Evolutionary conservation across 1,140 invertebrate genomes (phyloP).

Genomic region (Meloidogyne exigua): DNA sequence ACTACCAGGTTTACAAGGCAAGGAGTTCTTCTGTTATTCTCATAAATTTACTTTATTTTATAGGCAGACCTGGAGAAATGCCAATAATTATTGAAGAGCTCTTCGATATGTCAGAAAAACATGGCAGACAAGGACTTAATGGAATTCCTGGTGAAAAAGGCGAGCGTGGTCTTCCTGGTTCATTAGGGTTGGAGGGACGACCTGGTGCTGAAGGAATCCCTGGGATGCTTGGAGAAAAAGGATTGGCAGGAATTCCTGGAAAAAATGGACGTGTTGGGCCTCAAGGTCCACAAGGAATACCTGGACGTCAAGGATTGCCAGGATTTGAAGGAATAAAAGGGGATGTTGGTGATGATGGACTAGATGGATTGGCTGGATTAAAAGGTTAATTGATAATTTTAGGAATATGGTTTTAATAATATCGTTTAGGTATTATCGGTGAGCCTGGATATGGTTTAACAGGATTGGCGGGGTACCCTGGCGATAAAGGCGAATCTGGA

Average conservation of each 20-base stretch:
- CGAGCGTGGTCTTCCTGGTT: slow-evolving; percentile 16
- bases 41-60: neutral
- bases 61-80: slow-evolving; percentile 15
- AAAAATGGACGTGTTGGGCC: slow-evolving; percentile 51
- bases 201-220: slow-evolving; percentile 31
- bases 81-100: neutral
- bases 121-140: slow-evolving; percentile 39
- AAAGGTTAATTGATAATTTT: slow-evolving; percentile 28
- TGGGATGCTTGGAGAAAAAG: slow-evolving; percentile 29
- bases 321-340: slow-evolving; percentile 63
- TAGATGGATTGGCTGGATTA: slow-evolving; percentile 42
- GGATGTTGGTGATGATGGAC: slow-evolving; percentile 37
- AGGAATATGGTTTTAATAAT: neutral
- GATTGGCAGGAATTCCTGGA: slow-evolving; percentile 42
- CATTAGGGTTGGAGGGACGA: slow-evolving; percentile 35
- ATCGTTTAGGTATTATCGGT: slow-evolving; percentile 31
- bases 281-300: slow-evolving; percentile 24
- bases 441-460: slow-evolving; percentile 63
- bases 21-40: neutral
- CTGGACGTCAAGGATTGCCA: slow-evolving; percentile 37
- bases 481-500: slow-evolving; percentile 33
- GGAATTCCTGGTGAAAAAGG: slow-evolving; percentile 29
- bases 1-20: slow-evolving; percentile 20
- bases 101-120: slow-evolving; percentile 40
- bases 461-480: slow-evolving; percentile 63